Evolutionary conservation across 1,140 invertebrate genomes (phyloP).

Genomic region (Meloidogyne chitwoodi): DNA sequence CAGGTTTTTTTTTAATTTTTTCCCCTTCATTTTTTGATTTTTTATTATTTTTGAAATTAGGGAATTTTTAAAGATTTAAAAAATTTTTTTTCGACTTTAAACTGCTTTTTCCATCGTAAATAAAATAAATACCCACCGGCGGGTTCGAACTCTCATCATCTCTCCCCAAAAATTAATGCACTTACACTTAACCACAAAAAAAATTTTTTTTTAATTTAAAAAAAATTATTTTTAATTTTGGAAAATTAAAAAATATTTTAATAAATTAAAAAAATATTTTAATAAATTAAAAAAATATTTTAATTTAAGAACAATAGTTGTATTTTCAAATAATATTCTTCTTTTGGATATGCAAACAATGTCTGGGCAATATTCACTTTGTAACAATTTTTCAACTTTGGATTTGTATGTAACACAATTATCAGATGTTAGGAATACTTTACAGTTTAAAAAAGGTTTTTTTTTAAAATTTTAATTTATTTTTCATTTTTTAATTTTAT

Average conservation of each 20-base stretch:
- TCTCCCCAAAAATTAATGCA: not conserved
- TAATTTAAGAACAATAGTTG: not conserved
- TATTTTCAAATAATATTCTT: not conserved
- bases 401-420: not conserved
- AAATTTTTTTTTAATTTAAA: not conserved
- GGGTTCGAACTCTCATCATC: not conserved
- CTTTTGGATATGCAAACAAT: not conserved
- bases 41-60: too few species aligned
- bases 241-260: too few species aligned
- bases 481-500: not conserved
- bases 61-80: not conserved
- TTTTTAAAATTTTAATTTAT: too few species aligned
- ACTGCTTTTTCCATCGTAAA: conserved; percentile 10
- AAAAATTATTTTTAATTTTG: too few species aligned
- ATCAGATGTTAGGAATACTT: not conserved
- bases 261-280: too few species aligned
- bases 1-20: conserved; percentile 43
- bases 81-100: conserved; percentile 22
- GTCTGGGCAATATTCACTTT: not conserved
- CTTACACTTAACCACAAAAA: not conserved
- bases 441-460: not conserved
- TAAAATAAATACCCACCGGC: conserved; percentile 3
- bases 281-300: not conserved
- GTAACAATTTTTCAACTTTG: not conserved
- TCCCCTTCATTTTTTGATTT: too few species aligned